Percentiles rank a stretch among this genome's conserved stretches.
phyloP scores from a whole-genome alignment of 2,113 vertebrate species.

The Cochlearius cochlearius region DNA sequence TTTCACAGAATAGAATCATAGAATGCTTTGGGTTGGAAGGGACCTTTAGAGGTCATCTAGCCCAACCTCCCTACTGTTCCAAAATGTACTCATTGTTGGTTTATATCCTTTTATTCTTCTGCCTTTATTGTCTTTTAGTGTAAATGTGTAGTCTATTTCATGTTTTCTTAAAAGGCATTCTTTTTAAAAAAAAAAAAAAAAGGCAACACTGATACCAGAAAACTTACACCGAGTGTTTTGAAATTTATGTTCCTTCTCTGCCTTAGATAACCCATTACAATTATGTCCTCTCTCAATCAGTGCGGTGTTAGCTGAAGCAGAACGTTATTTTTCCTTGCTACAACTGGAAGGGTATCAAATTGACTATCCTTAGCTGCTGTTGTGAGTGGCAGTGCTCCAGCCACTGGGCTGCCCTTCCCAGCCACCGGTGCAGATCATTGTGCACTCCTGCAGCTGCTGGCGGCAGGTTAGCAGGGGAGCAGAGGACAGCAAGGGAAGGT shows the following conservation, averaged over 20 bases:
- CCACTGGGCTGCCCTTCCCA: background rate
- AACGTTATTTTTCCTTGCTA: background rate
- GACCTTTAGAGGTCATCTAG: no score
- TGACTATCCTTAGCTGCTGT: background rate
- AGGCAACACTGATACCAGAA: background rate
- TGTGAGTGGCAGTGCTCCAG: background rate
- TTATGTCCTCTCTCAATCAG: rapidly evolving
- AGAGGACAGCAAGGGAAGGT: background rate
- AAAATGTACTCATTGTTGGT: background rate
- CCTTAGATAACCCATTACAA: background rate
- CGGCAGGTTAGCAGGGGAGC: background rate
- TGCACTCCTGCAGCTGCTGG: background rate
- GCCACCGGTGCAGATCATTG: background rate
- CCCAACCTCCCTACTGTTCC: no score
- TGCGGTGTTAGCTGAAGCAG: background rate
- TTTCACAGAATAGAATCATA: background rate
- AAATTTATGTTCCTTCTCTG: background rate
- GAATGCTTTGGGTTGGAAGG: no score
- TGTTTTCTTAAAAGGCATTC: background rate
- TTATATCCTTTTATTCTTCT: background rate
- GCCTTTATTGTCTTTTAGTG: background rate
- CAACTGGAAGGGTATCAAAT: background rate
- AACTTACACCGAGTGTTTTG: background rate
- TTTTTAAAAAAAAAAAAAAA: background rate
- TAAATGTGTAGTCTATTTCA: background rate